A percentile compares a stretch with the other conserved stretches of the same genome.
Evolutionary conservation across 2,797 vertebrate species (phyloP).

Genomic region (Hippocampus kuda): DNA sequence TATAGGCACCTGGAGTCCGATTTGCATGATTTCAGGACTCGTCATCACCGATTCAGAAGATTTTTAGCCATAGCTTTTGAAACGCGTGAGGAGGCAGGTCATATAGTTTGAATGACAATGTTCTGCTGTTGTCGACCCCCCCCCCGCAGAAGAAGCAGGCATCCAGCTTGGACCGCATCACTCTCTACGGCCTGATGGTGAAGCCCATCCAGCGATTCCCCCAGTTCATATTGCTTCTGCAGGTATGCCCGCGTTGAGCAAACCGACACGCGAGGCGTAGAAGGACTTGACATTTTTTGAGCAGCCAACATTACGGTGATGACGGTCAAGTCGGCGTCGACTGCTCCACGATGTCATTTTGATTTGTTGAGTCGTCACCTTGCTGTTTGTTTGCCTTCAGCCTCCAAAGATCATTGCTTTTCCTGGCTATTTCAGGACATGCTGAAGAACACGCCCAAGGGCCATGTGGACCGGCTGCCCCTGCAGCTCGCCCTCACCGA

Average conservation of each 20-base stretch:
- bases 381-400: no score
- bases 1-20: no score
- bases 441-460: conserved; percentile 89
- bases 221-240: conserved; percentile 92
- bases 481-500: conserved; percentile 92
- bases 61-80: no score
- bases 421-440: conserved; percentile 72
- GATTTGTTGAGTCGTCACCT: no score
- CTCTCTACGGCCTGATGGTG: conserved; percentile 94
- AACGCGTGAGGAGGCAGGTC: neutral
- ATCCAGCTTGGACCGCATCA: conserved; percentile 84
- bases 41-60: no score
- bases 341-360: no score
- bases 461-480: conserved; percentile 83
- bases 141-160: conserved; percentile 80
- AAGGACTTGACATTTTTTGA: no score
- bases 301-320: no score
- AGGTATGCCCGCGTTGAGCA: conserved; percentile 63
- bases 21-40: no score
- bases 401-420: neutral
- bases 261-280: no score
- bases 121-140: conserved; percentile 1
- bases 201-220: conserved; percentile 97
- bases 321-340: no score
- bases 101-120: conserved; percentile 18